Evolutionary conservation across 2,113 vertebrate genomes (phyloP), one percentile per base, ranked within the genome.

Genomic region (Ophthalmolycus amberensis): DNA sequence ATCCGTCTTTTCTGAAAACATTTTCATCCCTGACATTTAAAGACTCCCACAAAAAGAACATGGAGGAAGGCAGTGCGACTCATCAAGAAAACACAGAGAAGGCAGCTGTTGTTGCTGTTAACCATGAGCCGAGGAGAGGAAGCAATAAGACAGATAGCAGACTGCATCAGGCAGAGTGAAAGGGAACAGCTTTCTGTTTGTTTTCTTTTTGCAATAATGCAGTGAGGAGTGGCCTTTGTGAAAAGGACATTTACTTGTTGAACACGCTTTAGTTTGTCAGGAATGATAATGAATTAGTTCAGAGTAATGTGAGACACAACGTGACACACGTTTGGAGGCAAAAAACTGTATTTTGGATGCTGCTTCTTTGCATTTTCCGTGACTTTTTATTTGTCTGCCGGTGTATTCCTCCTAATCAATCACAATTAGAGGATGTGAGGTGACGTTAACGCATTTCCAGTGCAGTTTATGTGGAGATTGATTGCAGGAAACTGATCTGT

Each of bases 31-130:
- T 62, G 46, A 38, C 62, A 69, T 50, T 76, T 65, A 18, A 58
- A 74, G 63, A 69, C 29, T 34, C 20, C 18, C 29, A 7, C 25
- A 56, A 76, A 69, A 67, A 65, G 9, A 70, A 65, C 6, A 62
- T n/a, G 59, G 29, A 34, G 18, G 10, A 37, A 80, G 68, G 42
- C 63, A 34, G 58, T 18, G 69, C 8, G 8, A 38, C 69, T 80
- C 60, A 40, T 82, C 65, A 48, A 25, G 63, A 68, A 74, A 60
- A 80, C 52, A 52, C 25, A 56, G 63, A 73, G 29, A 78, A 7
- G 14, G 9, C 22, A 76, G 66, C 50, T 67, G 77, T 77, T 73
- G 54, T 59, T 44, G 68, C 5, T 69, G 16, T 62, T 64, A 67
- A 75, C 38, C 20, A 9, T 16, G 58, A 79, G 56, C 75, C 12